A percentile compares a stretch with the other conserved stretches of the same genome.
phyloP scores from a whole-genome alignment of 1,140 invertebrate species.

The Philotrypesis tridentata region DNA sequence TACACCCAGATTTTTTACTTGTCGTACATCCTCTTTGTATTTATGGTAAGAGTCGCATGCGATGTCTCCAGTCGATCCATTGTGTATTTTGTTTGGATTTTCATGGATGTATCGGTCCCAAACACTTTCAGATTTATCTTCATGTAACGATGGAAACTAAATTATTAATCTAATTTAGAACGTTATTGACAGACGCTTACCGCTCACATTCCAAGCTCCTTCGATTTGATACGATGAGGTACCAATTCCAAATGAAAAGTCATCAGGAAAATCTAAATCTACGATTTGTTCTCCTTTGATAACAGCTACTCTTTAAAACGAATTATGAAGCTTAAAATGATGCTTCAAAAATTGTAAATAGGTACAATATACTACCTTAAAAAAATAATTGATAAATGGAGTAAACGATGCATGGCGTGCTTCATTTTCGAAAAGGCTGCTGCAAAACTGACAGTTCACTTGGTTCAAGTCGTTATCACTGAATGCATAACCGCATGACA shows the following conservation, averaged over 20 bases:
- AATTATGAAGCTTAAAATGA: no score
- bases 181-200: slow-evolving; percentile 63
- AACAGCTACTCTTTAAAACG: not conserved
- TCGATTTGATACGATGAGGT: slow-evolving; percentile 79
- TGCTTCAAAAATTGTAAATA: not conserved
- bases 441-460: not conserved
- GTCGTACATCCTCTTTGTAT: slow-evolving; percentile 72
- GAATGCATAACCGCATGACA: no score
- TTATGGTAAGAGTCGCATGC: slow-evolving; percentile 75
- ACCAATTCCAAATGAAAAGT: slow-evolving; percentile 76
- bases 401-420: not conserved
- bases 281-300: slow-evolving; percentile 58
- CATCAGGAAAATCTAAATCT: slow-evolving; percentile 63
- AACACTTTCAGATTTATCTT: slow-evolving; percentile 76
- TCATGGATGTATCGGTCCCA: slow-evolving; percentile 76
- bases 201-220: slow-evolving; percentile 78
- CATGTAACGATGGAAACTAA: slow-evolving; percentile 39
- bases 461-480: no score
- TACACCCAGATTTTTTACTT: slow-evolving; percentile 72
- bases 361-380: not conserved
- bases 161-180: not conserved
- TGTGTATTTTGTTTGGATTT: slow-evolving; percentile 68
- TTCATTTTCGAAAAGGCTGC: not conserved
- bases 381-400: not conserved
- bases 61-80: slow-evolving; percentile 70